Evolutionary conservation across 2,888 invertebrate species (phyloP).

Genomic region (Pollenia amentaria): DNA sequence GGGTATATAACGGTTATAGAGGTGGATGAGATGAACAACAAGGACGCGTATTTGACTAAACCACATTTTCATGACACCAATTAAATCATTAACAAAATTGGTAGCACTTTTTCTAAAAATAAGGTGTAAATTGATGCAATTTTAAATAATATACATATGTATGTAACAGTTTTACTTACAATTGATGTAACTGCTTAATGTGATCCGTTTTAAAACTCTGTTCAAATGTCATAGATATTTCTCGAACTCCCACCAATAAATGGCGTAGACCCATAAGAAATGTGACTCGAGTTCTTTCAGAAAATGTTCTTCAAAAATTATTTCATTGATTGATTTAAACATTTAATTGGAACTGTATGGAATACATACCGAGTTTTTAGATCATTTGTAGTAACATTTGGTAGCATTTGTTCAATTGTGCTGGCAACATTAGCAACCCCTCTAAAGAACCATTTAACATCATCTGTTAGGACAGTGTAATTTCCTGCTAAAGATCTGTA

Average conservation of each 20-base stretch:
- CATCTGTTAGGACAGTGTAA: conserved; percentile 67
- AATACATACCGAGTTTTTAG: conserved; percentile 64
- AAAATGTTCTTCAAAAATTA: conserved; percentile 59
- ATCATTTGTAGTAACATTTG: conserved; percentile 64
- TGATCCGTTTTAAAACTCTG: conserved; percentile 76
- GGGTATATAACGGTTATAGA: conserved; percentile 77
- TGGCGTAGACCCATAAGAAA: conserved; percentile 76
- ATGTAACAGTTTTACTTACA: conserved; percentile 68
- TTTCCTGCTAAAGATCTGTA: conserved; percentile 67
- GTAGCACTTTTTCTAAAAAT: conserved; percentile 74
- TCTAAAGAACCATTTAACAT: conserved; percentile 76
- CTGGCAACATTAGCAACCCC: conserved; percentile 74
- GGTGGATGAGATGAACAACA: conserved; percentile 66
- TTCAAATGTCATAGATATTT: conserved; percentile 76
- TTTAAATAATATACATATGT: background rate
- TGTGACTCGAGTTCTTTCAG: conserved; percentile 71
- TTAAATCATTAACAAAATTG: conserved; percentile 73
- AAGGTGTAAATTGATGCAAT: background rate
- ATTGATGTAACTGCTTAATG: conserved; percentile 75
- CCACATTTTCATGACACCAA: conserved; percentile 74
- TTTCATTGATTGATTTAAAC: background rate
- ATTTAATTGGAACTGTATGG: background rate
- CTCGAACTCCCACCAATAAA: conserved; percentile 75
- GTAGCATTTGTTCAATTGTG: conserved; percentile 74
- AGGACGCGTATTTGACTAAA: conserved; percentile 73